Percentiles rank a stretch among this genome's conserved stretches.
Conservation (phyloP, 1,140 invertebrate genomes). For the Ips typographus region DNA sequence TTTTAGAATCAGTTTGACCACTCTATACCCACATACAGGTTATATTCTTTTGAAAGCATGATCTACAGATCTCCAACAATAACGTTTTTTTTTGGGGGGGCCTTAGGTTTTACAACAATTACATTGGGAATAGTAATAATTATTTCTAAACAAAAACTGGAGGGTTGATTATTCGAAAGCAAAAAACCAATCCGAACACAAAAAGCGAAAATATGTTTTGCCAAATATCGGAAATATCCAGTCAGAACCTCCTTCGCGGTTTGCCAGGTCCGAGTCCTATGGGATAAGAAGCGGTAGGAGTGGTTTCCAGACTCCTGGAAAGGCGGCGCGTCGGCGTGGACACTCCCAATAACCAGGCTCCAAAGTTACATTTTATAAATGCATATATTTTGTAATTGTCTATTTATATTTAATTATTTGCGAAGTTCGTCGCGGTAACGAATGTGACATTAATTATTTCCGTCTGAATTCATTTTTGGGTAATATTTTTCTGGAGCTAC, state of each 20-base stretch:
- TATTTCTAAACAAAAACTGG: too few relatives aligned
- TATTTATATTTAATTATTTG: conserved; percentile 25
- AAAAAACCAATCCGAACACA: too few relatives aligned
- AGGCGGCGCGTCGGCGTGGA: conserved; percentile 28
- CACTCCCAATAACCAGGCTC: conserved; percentile 24
- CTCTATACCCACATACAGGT: too few relatives aligned
- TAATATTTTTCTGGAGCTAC: too few relatives aligned
- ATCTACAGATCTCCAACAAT: too few relatives aligned
- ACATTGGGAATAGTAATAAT: too few relatives aligned
- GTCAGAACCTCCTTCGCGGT: conserved; percentile 32
- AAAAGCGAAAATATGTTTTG: too few relatives aligned
- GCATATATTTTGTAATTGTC: conserved; percentile 28
- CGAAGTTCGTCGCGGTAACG: background rate
- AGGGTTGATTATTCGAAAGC: too few relatives aligned
- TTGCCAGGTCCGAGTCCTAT: conserved; percentile 35
- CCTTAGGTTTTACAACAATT: too few relatives aligned
- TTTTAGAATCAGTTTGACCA: too few relatives aligned
- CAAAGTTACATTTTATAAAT: conserved; percentile 23
- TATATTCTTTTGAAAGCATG: too few relatives aligned
- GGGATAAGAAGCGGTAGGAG: conserved; percentile 34
- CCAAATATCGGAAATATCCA: conserved; percentile 10
- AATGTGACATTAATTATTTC: conserved; percentile 13
- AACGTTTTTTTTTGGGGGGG: too few relatives aligned
- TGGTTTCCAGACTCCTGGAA: conserved; percentile 33
- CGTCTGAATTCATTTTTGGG: conserved; percentile 5